Base-by-base conservation (phyloP, 2,797 vertebrate genomes). In the Alectoris magna region DNA sequence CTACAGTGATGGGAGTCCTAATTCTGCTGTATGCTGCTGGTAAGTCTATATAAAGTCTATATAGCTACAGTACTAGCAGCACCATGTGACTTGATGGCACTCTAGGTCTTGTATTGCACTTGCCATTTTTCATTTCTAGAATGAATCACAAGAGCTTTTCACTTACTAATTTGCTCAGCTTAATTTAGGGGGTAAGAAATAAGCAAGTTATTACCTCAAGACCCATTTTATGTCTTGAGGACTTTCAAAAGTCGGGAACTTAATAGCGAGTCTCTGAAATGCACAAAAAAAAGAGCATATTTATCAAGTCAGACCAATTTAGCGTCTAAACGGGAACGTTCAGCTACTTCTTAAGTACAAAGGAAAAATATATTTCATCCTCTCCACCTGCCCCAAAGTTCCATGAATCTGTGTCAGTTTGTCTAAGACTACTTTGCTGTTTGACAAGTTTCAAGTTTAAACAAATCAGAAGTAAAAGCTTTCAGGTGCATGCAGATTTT, bases 371-470 rank as follows among this genome's bases (percentile, higher is more conserved):
- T 34, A 34, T 49, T 41, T 75, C 46, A 14, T 68, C 66, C 5
- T 43, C 4, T 3, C 2, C 8, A 5, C 3, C 1, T 2, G 10
- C 2, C 5, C 36, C 15, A 27, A 5, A 8, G 18, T 67, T 67
- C 15, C 36, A 76, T 48, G 53, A 82, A 31, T 8, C 1, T 21
- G 5, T 39, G 4, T 51, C 22, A 3, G 0, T n/a, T 88, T 85
- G 11, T 58, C 12, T 39, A n/a, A 46, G 38, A 48, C 38, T 27
- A 2, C 38, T 71, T 86, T 15, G 18, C 24, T 21, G 15, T 68
- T 44, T 62, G 36, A 43, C 4, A 9, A 51, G 14, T 26, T 81
- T 75, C 51, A 31, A 8, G 53, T 51, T 38, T 71, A 36, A 24
- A 38, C 14, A 68, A 46, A 58, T 49, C 4, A 27, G 62, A 85